Evolutionary conservation across 2,797 vertebrate species (phyloP), one percentile per base, ranked within the genome.

Genomic region (Anabacerthia variegaticeps): DNA sequence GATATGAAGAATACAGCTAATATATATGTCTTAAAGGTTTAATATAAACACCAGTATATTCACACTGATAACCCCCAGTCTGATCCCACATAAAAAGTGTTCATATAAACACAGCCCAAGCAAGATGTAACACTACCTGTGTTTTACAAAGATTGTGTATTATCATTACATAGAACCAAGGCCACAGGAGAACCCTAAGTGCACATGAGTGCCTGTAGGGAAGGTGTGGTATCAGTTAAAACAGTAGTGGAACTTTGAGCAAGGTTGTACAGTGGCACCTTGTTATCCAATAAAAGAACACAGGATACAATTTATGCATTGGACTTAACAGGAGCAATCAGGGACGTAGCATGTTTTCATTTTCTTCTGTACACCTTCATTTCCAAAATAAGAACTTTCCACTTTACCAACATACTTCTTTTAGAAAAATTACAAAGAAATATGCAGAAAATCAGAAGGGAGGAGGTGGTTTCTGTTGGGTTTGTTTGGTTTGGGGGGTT

Each of bases 201-300:
- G 28, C 43, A 66, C 43, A 66, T 0, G 0, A 32, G 22, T 0
- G 0, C 32, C 37, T 5, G 3, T 0, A 15, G 12, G 32, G 52
- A 74, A 77, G 14, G 37, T 10, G 4, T 6, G 15, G 19, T 4
- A 56, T 3, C 20, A 15, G 14, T 18, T 36, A 39, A 10, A 68
- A 61, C 13, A 27, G 28, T 30, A 23, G 22, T n/a, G 6, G 23
- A 56, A 52, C 12, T 21, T 17, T 1, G 3, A 26, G 36, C 43
- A 56, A 51, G 39, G 23, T 6, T n/a, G 7, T 20, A 23, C 12
- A 39, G 43, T 0, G 6, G 48, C 52, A 84, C 20, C n/a, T 77
- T 30, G 37, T 52, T 48, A 51, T 44, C 74, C 61, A 68, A 26
- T 30, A 52, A 66, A 73, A 73, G 44, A 81, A 48, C 7, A 5